Percentiles rank a stretch among this genome's conserved stretches.
Conservation (phyloP, 2,797 vertebrate species). For the Mareca penelope region DNA sequence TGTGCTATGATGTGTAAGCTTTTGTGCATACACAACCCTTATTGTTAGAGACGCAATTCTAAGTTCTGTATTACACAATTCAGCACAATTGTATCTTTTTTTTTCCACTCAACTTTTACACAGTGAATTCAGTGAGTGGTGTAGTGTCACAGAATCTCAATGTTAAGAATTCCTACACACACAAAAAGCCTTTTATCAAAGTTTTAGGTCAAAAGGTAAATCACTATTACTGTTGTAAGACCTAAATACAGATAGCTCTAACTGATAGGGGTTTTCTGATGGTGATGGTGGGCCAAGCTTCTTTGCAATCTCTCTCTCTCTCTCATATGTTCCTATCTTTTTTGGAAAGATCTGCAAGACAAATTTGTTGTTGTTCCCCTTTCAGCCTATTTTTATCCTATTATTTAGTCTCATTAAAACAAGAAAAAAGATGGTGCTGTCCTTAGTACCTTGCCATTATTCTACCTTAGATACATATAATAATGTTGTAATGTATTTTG, state of each 20-base stretch:
- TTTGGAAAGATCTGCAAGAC: neutral
- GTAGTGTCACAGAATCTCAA: neutral
- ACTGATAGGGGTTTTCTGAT: neutral
- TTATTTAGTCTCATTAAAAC: neutral
- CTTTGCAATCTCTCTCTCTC: neutral
- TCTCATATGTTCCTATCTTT: neutral
- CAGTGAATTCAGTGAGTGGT: neutral
- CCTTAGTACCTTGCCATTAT: neutral
- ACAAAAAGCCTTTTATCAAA: neutral
- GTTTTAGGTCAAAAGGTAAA: neutral
- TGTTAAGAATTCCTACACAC: neutral
- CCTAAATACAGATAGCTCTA: neutral
- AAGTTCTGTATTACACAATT: neutral
- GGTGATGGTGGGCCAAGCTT: neutral
- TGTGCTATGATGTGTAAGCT: neutral
- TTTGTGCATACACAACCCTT: neutral
- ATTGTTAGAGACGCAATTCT: neutral
- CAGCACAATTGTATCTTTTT: neutral
- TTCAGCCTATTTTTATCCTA: neutral
- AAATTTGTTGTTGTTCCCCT: neutral
- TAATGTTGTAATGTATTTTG: neutral
- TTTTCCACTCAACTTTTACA: neutral
- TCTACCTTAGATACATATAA: slow-evolving; percentile 8
- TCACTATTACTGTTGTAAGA: neutral
- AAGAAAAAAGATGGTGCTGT: neutral